Percentiles rank a stretch among this genome's conserved stretches.
phyloP scores from a whole-genome alignment of 2,888 invertebrate genomes.

The Pseudococcus viburni region DNA sequence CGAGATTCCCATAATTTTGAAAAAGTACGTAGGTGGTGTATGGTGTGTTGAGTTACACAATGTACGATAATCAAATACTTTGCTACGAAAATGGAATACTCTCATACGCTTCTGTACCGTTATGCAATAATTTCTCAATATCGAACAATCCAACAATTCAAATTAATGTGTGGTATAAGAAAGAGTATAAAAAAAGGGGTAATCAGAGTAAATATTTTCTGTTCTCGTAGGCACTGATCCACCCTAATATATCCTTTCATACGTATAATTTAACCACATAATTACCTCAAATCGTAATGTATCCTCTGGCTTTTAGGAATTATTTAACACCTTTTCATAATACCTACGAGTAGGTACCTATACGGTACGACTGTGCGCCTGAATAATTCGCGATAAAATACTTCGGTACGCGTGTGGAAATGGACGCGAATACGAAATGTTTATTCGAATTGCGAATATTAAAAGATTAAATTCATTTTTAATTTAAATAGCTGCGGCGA shows the following conservation, averaged over 20 bases:
- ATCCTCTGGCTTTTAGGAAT: constrained; percentile 24
- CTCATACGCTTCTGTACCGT: constrained; percentile 7
- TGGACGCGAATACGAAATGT: background rate
- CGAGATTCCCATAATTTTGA: background rate
- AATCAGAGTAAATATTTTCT: background rate
- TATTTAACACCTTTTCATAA: constrained; percentile 41
- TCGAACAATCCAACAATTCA: background rate
- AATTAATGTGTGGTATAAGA: background rate
- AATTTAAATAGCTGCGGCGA: constrained; percentile 12
- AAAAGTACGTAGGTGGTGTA: background rate
- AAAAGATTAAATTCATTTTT: constrained; percentile 26
- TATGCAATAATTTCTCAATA: constrained; percentile 19
- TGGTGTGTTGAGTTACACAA: background rate
- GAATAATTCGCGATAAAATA: background rate
- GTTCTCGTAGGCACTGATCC: background rate
- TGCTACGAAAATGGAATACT: background rate
- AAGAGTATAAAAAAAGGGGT: background rate
- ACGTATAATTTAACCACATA: constrained; percentile 34
- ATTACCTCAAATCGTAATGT: constrained; percentile 7
- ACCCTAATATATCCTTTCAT: constrained; percentile 18
- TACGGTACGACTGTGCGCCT: background rate
- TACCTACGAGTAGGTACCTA: background rate
- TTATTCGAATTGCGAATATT: background rate
- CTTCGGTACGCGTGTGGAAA: background rate
- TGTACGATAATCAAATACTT: background rate